phyloP scores from a whole-genome alignment of 2,888 invertebrate genomes.

The Habroteleia sp. region DNA sequence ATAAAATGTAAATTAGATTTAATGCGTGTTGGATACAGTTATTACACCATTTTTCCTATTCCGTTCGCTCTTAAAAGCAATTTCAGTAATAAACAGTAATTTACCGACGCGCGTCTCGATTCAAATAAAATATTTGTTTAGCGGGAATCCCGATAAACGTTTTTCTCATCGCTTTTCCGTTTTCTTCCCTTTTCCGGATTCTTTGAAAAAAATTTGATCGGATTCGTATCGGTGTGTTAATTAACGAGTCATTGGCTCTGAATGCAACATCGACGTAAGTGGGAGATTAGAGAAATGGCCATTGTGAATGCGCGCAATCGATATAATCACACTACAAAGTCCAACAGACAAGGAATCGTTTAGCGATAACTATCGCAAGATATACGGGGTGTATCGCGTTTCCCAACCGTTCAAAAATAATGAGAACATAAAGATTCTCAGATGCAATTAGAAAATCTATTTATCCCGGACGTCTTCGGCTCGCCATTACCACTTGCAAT shows the following conservation, averaged over 20 bases:
- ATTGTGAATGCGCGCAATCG: conserved; percentile 64
- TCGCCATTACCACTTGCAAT: conserved; percentile 26
- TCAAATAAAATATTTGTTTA: conserved; percentile 14
- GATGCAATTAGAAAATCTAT: conserved; percentile 54
- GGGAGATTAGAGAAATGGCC: conserved; percentile 62
- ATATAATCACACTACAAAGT: conserved; percentile 64
- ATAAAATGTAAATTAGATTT: conserved; percentile 54
- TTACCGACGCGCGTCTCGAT: conserved; percentile 6
- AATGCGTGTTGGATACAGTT: conserved; percentile 39
- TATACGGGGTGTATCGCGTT: conserved; percentile 64
- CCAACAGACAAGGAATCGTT: conserved; percentile 63
- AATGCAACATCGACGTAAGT: conserved; percentile 50
- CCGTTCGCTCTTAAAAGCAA: conserved; percentile 2
- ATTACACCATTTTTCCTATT: conserved; percentile 42
- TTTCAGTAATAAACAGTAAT: conserved; percentile 15
- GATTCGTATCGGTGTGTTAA: conserved; percentile 43
- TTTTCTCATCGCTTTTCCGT: no score
- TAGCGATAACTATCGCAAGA: conserved; percentile 59
- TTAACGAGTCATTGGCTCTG: conserved; percentile 45
- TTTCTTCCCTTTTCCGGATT: no score
- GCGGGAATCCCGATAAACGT: neutral
- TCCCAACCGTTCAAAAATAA: conserved; percentile 58
- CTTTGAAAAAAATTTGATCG: neutral
- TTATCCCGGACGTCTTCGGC: conserved; percentile 26
- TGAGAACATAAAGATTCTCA: conserved; percentile 60